A percentile compares a stretch with the other conserved stretches of the same genome.
These are phyloP conservation scores for Gracilinanus agilis DNA, from an alignment of 2,113 vertebrate genomes.

Conservation along the genomic window DNA sequence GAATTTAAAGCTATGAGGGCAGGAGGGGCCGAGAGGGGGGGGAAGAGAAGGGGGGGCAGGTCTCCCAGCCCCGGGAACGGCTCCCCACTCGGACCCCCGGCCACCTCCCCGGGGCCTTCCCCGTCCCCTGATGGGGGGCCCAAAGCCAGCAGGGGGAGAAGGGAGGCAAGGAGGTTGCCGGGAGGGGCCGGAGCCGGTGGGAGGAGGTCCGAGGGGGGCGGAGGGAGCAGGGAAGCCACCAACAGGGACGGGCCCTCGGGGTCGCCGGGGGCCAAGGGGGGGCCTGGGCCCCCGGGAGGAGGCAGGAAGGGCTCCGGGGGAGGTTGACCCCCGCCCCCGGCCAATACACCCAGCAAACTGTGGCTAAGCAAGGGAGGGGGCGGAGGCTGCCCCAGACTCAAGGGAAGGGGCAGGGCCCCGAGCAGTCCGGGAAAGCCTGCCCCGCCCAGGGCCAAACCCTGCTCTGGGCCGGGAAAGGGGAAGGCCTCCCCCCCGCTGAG, in stretches of 20 bases:
- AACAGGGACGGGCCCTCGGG: slow-evolving; percentile 84
- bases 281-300: slow-evolving; percentile 76
- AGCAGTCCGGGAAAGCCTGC: slow-evolving; percentile 87
- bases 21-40: slow-evolving; percentile 83
- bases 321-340: slow-evolving; percentile 76
- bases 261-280: slow-evolving; percentile 80
- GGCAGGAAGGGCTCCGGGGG: slow-evolving; percentile 75
- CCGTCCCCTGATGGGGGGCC: slow-evolving; percentile 81
- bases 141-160: slow-evolving; percentile 86
- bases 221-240: slow-evolving; percentile 86
- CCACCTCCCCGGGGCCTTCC: slow-evolving; percentile 77
- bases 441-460: slow-evolving; percentile 87
- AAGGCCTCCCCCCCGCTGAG: slow-evolving; percentile 86
- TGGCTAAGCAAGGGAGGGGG: slow-evolving; percentile 81
- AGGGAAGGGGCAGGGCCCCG: slow-evolving; percentile 87
- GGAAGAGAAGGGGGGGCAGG: slow-evolving; percentile 86
- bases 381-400: slow-evolving; percentile 83
- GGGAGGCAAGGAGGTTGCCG: slow-evolving; percentile 84
- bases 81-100: slow-evolving; percentile 81
- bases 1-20: slow-evolving; percentile 91
- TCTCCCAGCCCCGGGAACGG: slow-evolving; percentile 87
- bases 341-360: slow-evolving; percentile 81
- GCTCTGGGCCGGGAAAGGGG: slow-evolving; percentile 89
- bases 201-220: slow-evolving; percentile 87
- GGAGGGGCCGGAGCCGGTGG: slow-evolving; percentile 86